Evolutionary conservation across 2,113 vertebrate genomes (phyloP).

Genomic region (mouse (Mus musculus)): DNA sequence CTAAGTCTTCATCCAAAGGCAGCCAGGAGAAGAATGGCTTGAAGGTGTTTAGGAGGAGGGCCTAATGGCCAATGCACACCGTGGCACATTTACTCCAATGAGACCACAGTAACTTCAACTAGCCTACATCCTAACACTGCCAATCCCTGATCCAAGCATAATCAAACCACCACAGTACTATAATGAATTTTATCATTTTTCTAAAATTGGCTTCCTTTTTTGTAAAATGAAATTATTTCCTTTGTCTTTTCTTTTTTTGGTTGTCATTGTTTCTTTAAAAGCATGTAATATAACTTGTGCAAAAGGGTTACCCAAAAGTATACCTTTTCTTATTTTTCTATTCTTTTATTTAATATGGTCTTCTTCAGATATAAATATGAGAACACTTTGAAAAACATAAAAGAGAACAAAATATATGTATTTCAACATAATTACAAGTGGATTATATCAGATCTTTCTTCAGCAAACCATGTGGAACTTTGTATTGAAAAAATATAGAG

Average conservation of each 20-base stretch:
- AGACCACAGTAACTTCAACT: no score
- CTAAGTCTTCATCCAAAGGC: no score
- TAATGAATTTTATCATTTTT: not conserved
- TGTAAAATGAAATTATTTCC: not conserved
- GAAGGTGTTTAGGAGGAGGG: no score
- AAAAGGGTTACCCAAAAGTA: not conserved
- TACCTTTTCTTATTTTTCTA: not conserved
- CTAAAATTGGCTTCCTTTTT: not conserved
- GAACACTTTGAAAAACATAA: not conserved
- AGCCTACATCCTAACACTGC: no score
- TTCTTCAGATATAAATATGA: not conserved
- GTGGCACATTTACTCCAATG: no score
- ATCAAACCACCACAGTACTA: not conserved
- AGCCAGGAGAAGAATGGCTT: no score
- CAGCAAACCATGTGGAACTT: not conserved
- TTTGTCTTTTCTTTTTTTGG: no score
- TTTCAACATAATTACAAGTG: not conserved
- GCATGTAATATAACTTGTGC: not conserved
- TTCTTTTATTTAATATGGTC: not conserved
- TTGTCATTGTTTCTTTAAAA: not conserved
- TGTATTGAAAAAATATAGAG: not conserved
- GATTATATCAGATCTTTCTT: not conserved
- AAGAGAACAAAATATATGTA: not conserved
- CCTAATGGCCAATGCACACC: no score
- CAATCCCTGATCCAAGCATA: no score